phyloP scores from a whole-genome alignment of 2,113 vertebrate genomes.

The Microtus pennsylvanicus region DNA sequence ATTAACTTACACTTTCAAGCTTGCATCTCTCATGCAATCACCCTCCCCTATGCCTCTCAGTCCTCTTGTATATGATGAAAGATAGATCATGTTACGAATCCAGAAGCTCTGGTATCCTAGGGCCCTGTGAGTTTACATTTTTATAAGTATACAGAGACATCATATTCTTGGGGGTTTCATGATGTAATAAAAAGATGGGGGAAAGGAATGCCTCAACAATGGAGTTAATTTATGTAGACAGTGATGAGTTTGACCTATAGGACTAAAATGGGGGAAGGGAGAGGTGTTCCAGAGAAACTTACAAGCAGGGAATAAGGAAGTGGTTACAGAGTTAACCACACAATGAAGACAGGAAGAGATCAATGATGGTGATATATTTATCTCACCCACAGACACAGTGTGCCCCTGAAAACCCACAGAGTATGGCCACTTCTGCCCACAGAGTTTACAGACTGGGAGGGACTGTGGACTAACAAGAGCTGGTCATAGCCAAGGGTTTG shows the following conservation, averaged over 20 bases:
- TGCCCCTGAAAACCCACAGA: background rate
- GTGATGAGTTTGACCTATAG: background rate
- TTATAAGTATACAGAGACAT: background rate
- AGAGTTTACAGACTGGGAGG: background rate
- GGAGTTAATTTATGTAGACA: background rate
- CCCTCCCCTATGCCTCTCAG: fast-evolving
- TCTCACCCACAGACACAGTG: background rate
- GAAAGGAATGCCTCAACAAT: background rate
- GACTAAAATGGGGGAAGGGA: slow-evolving; percentile 17
- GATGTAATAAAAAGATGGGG: background rate
- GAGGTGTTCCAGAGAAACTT: background rate
- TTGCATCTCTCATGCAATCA: background rate
- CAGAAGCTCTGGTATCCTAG: background rate
- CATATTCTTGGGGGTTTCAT: background rate
- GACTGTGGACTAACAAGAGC: background rate
- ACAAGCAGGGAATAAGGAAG: background rate
- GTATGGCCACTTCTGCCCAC: background rate
- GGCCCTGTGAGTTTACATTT: background rate
- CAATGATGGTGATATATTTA: background rate
- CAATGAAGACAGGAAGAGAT: background rate
- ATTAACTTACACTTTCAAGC: background rate
- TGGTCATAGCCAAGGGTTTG: slow-evolving; percentile 54
- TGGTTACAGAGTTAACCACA: background rate
- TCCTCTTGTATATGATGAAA: slow-evolving; percentile 10
- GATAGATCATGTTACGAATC: background rate